Base-by-base conservation (phyloP, 2,113 vertebrate species). In the Gobius niger region DNA sequence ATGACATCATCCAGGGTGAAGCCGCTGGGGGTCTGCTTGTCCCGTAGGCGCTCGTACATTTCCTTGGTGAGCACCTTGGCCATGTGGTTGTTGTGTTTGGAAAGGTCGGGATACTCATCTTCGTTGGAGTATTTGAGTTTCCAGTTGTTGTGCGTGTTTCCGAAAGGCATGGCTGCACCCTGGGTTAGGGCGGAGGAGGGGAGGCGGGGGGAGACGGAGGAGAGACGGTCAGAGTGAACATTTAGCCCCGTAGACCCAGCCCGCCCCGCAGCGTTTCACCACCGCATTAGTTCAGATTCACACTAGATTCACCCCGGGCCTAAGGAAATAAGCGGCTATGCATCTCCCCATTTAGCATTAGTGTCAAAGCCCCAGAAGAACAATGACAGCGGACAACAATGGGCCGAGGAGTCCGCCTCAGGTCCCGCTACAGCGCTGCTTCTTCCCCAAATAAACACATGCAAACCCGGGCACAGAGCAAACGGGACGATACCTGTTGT, bases 21-120 rank as follows among this genome's bases (percentile, higher is more conserved):
- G 75, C 96, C 96, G 69, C 94, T 96, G 69, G 95, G 70, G 2
- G 96, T 99, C 89, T 93, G 75, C 72, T 94, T 94, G 85, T 87
- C 92, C 82, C 94, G 91, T 90, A 98, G 90, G 53, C 90, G 89
- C 51, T 91, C 85, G 83, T 98, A 99, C 82, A 98, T 78, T 14
- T 90, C 93, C 19, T 53, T 78, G 68, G 94, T 97, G 87, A 98
- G 91, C 67, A 96, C 77, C 77, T 97, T 96, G 72, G 96, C 93
- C 97, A 99, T 98, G 76, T 98, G 92, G 82, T 99, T 98, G 93
- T 98, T 99, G 93, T 99, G 98, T 73, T 66, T 34, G 78, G 88
- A 94, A 79, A 99, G 92, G 90, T 99, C 96, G 0, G 97, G 97
- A 80, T 82, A 98, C 89, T 99, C 98, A 3, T 95, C 90, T 0